Evolutionary conservation across 2,888 invertebrate species (phyloP), one percentile per base, ranked within the genome.

Genomic region (Helicoverpa assulta): DNA sequence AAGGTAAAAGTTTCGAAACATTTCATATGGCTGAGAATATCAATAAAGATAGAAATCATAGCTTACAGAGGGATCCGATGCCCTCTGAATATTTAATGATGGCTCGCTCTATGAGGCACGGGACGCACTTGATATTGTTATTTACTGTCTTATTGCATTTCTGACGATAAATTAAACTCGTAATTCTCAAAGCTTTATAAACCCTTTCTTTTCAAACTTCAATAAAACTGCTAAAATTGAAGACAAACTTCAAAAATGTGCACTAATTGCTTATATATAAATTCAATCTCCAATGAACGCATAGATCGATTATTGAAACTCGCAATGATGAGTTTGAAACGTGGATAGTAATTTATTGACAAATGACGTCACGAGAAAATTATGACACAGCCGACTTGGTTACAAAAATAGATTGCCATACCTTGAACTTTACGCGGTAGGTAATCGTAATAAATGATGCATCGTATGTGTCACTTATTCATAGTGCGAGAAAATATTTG

Each of bases 1-100:
- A 53, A 58, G 50, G 33, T 43, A 62, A 63, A 55, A 55, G 59
- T 19, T 53, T 55, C 14, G 52, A 67, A 72, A 4, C 37, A 64
- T 67, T 67, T 64, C 29, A 16, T 73, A 57, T 21, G 16, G 16
- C 53, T n/a, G 21, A 67, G 43, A 62, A 62, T 74, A 74, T 74
- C 61, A 80, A 80, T 75, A 68, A 50, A 59, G 58, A 68, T 58
- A 58, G 58, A 80, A 75, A 80, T 80, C 68, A 68, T 63, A 75
- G 62, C 64, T 53, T 50, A 79, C 63, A 64, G 69, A 65, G 64
- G 61, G 62, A 58, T 80, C 33, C 51, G 19, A 65, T 70, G 43
- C 60, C 57, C 53, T 7, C 29, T 80, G 58, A 78, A 81, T 81
- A 78, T 73, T 82, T 73, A 67, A 78, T 81, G 56, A 1, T 3